Evolutionary conservation across 1,140 invertebrate genomes (phyloP).

Genomic region (Aphelinus certus): DNA sequence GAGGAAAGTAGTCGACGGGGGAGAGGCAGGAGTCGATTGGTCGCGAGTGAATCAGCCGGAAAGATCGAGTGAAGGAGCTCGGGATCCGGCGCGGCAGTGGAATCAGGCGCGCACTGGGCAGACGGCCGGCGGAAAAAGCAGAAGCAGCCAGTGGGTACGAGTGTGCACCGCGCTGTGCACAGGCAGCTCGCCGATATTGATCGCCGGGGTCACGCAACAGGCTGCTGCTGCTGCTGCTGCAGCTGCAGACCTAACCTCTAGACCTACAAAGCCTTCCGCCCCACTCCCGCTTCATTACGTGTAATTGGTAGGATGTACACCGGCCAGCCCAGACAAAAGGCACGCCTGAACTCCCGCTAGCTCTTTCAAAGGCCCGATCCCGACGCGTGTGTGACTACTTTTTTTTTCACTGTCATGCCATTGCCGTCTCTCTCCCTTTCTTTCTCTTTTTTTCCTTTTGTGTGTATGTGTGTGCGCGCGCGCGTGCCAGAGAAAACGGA

Average conservation of each 20-base stretch:
- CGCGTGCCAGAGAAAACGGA: too few relatives aligned
- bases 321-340: not conserved
- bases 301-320: constrained; percentile 17
- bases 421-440: not conserved
- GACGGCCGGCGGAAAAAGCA: constrained; percentile 2
- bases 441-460: too few relatives aligned
- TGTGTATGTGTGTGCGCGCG: too few relatives aligned
- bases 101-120: constrained; percentile 27
- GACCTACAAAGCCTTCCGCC: too few relatives aligned
- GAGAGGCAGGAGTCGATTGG: too few relatives aligned
- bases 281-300: constrained; percentile 23
- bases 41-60: too few relatives aligned
- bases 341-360: too few relatives aligned
- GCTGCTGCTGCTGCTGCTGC: constrained; percentile 41
- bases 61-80: too few relatives aligned
- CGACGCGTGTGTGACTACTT: not conserved
- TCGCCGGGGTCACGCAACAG: constrained; percentile 58
- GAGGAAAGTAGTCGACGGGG: too few relatives aligned
- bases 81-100: not conserved
- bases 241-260: too few relatives aligned
- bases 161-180: constrained; percentile 34
- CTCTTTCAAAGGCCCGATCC: too few relatives aligned
- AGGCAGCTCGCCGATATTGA: constrained; percentile 52
- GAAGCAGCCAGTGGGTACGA: constrained; percentile 15
- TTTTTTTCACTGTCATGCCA: not conserved